Conservation (phyloP, 2,797 vertebrate genomes). For the Falco berigora region DNA sequence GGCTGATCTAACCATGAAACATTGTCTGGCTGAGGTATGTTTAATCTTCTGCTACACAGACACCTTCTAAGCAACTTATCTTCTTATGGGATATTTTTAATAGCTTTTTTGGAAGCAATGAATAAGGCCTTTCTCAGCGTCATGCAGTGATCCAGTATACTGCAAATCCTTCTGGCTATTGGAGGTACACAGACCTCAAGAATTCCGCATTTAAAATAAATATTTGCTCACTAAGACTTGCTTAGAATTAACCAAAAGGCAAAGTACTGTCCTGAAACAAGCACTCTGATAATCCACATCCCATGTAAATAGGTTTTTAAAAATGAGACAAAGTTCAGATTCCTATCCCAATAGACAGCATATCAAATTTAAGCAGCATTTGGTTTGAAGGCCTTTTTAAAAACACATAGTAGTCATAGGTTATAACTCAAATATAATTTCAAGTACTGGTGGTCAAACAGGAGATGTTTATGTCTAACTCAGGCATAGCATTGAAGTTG, state of each 20-base stretch:
- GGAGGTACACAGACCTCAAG: not conserved
- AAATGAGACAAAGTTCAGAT: not conserved
- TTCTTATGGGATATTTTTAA: constrained; percentile 51
- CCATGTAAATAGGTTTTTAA: not conserved
- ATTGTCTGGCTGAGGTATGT: not conserved
- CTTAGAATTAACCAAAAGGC: not conserved
- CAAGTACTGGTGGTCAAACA: not conserved
- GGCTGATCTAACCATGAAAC: constrained; percentile 21
- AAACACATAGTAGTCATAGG: not conserved
- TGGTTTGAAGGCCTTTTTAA: not conserved
- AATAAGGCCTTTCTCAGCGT: constrained; percentile 21
- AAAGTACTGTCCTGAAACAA: not conserved
- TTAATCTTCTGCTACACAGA: constrained; percentile 40
- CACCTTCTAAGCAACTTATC: constrained; percentile 49
- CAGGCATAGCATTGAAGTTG: not conserved
- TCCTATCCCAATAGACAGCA: not conserved
- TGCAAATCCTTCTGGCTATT: not conserved
- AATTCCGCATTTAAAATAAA: not conserved
- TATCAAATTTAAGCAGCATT: not conserved
- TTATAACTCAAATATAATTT: not conserved
- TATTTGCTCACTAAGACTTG: not conserved
- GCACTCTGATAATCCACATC: not conserved
- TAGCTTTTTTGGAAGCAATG: constrained; percentile 41
- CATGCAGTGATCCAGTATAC: not conserved
- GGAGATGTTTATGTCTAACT: not conserved